Evolutionary conservation across 1,140 invertebrate species (phyloP).

Genomic region (Plutomurus gul): DNA sequence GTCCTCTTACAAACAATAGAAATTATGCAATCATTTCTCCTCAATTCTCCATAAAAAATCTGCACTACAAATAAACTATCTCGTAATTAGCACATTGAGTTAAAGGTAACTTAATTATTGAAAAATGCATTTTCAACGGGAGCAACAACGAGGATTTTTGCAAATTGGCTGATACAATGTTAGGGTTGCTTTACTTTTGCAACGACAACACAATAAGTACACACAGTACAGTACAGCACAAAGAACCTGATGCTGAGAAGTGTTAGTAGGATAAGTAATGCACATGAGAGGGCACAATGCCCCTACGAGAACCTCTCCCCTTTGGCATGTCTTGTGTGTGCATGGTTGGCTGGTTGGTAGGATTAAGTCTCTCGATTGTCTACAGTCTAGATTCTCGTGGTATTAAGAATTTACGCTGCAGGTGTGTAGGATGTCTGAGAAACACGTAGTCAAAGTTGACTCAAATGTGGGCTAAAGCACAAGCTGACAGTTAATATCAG

Average conservation of each 20-base stretch:
- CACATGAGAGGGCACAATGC: not conserved
- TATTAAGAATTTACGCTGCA: conserved; percentile 1
- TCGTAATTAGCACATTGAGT: too few relatives aligned
- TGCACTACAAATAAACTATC: too few relatives aligned
- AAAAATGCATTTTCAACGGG: too few relatives aligned
- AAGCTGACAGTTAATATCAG: not conserved
- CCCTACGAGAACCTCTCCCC: conserved; percentile 9
- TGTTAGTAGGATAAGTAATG: too few relatives aligned
- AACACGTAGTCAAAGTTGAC: conserved; percentile 13
- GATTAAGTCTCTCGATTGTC: not conserved
- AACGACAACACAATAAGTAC: not conserved
- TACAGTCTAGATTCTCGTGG: not conserved
- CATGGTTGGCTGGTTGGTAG: not conserved
- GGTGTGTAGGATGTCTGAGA: not conserved
- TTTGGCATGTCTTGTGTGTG: not conserved
- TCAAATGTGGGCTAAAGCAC: not conserved
- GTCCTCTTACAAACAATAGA: too few relatives aligned
- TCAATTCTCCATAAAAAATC: too few relatives aligned
- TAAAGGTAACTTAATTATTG: too few relatives aligned
- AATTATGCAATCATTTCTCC: too few relatives aligned
- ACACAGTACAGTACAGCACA: not conserved
- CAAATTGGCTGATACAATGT: not conserved
- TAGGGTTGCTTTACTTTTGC: not conserved
- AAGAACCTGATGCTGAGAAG: too few relatives aligned
- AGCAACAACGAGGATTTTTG: not conserved